These are phyloP conservation scores for Lasiurus borealis DNA, from an alignment of 2,113 vertebrate species.

Conservation along the genomic window DNA sequence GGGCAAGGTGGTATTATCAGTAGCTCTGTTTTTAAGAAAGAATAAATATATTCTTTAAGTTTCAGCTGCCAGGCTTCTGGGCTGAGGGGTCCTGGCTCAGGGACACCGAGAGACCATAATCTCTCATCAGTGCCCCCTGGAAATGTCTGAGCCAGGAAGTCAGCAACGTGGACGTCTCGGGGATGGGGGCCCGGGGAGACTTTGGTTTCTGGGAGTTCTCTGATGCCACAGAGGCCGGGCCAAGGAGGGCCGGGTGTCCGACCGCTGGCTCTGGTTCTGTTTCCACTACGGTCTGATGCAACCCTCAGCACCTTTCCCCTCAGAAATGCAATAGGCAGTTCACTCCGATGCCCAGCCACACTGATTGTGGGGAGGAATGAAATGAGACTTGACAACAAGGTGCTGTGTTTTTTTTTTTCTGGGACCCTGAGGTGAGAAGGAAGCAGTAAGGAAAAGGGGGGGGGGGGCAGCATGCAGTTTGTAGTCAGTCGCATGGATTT, in stretches of 20 bases:
- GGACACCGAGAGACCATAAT: background rate
- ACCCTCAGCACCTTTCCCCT: conserved; percentile 2
- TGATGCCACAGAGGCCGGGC: background rate
- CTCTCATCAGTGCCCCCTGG: conserved; percentile 34
- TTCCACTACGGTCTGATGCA: background rate
- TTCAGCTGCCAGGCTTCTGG: background rate
- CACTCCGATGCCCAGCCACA: background rate
- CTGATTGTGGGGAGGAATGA: background rate
- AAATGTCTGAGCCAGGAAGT: background rate
- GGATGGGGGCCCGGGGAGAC: background rate
- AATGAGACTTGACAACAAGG: background rate
- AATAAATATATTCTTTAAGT: background rate
- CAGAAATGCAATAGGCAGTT: conserved; percentile 23
- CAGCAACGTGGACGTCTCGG: background rate
- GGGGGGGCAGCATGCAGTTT: background rate
- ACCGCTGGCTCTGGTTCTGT: background rate
- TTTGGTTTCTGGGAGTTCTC: conserved; percentile 9
- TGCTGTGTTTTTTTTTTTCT: conserved; percentile 43
- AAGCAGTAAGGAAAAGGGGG: background rate
- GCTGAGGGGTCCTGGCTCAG: background rate
- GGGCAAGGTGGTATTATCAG: background rate
- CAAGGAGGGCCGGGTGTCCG: background rate
- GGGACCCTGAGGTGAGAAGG: background rate
- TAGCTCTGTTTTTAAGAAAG: background rate
- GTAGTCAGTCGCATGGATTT: background rate